Evolutionary conservation across 2,888 invertebrate genomes (phyloP), one percentile per base, ranked within the genome.

Genomic region (Malthinus flaveolus): DNA sequence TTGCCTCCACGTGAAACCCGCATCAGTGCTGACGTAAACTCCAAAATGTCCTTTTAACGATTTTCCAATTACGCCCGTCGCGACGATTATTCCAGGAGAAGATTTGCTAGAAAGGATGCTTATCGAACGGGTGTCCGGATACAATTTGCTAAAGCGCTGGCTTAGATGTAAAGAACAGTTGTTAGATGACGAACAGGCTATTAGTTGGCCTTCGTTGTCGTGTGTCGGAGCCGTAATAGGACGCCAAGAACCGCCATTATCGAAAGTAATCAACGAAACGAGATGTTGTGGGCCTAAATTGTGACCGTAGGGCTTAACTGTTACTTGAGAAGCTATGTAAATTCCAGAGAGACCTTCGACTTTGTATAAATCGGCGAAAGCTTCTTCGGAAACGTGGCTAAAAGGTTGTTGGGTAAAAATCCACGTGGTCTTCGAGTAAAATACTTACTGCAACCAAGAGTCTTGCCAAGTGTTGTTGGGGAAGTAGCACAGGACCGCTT

Each of bases 1-100:
- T 78, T 84, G 77, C 66, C 86, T 86, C 95, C 95, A 96, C 0
- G 88, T 88, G 3, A 89, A 79, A 3, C 93, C 94, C 2, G 90
- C 93, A 77, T 94, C 91, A 35, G 87, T 82, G 49, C 92, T 92
- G 11, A 94, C 78, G 74, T 87, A 94, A 1, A 95, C 87, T 0
- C 89, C 89, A 7, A 89, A 87, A 68, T 90, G 89, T 1, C 92
- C 91, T 77, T 93, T 93, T 7, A 93, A 80, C 4, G 87, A 88
- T 61, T 84, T 84, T 0, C 91, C 91, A 66, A 92, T 83, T 0
- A 90, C 88, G 11, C 94, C 94, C 0, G 93, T 90, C 0, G 93
- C 94, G 80, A 95, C 84, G 63, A 96, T 89, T 13, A 95, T 84
- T 1, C 95, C 95, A 1, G 94, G 92, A 0, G 95, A 94, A 0